phyloP scores from a whole-genome alignment of 2,113 vertebrate species.

The Nesogale talazaci region DNA sequence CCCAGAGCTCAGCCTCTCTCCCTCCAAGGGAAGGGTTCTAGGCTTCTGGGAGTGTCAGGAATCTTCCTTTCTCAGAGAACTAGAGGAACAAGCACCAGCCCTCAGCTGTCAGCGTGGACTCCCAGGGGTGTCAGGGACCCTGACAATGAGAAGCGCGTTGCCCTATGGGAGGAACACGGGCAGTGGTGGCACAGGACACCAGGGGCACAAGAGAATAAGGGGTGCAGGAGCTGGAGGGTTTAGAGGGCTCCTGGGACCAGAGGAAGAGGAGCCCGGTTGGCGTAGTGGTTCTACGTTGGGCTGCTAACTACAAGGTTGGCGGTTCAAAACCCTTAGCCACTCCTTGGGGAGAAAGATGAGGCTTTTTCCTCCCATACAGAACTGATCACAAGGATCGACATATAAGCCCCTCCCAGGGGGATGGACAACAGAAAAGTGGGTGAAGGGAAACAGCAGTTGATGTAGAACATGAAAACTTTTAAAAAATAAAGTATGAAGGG shows the following conservation, averaged over 20 bases:
- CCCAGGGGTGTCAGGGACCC: too few relatives aligned
- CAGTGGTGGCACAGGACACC: rapidly evolving
- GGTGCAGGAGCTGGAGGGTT: rapidly evolving
- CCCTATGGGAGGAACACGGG: rapidly evolving
- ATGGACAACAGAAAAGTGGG: too few relatives aligned
- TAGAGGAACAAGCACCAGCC: not conserved
- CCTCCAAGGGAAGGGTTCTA: not conserved
- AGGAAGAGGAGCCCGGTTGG: not conserved
- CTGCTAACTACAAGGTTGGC: too few relatives aligned
- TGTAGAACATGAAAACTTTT: too few relatives aligned
- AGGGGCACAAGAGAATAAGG: rapidly evolving
- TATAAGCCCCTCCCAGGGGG: too few relatives aligned
- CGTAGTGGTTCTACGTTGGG: too few relatives aligned
- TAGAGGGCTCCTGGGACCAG: not conserved
- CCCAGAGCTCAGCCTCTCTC: not conserved
- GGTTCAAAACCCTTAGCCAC: too few relatives aligned
- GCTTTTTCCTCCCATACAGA: too few relatives aligned
- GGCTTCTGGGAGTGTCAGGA: not conserved
- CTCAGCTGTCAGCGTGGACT: not conserved
- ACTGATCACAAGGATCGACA: too few relatives aligned
- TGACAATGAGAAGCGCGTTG: not conserved
- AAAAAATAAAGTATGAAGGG: too few relatives aligned
- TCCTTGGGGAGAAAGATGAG: too few relatives aligned
- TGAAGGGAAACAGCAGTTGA: too few relatives aligned
- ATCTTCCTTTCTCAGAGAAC: not conserved